A percentile compares a stretch with the other conserved stretches of the same genome.
Conservation (phyloP, 2,797 vertebrate species). For the Anas acuta region DNA sequence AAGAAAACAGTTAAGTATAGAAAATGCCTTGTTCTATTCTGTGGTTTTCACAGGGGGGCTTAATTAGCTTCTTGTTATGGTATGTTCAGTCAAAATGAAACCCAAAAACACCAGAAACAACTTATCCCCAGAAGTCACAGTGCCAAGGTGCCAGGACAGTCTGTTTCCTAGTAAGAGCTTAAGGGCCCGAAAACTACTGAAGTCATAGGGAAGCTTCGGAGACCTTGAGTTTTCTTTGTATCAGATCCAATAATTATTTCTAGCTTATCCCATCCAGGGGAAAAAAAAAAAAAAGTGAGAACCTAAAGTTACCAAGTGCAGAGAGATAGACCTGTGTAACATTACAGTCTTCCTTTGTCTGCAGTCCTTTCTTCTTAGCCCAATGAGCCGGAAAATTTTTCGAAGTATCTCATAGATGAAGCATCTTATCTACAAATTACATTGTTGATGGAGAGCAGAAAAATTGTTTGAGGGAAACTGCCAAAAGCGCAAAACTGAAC, state of each 20-base stretch:
- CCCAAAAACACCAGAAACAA: background rate
- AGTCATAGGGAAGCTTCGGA: background rate
- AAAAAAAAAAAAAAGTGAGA: background rate
- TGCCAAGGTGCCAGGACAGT: accelerated
- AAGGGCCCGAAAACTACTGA: background rate
- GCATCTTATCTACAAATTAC: background rate
- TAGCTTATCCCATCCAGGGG: background rate
- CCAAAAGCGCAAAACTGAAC: slow-evolving; percentile 1
- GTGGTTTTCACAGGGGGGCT: background rate
- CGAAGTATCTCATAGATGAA: background rate
- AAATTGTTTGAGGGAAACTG: background rate
- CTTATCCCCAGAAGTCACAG: background rate
- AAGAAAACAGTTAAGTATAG: background rate
- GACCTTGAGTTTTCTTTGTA: background rate
- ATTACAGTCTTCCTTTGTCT: accelerated
- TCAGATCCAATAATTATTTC: background rate
- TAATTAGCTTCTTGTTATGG: background rate
- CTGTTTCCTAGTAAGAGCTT: accelerated
- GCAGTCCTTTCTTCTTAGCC: background rate
- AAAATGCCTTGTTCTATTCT: background rate
- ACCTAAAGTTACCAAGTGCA: background rate
- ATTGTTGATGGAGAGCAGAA: background rate
- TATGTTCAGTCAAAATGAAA: background rate
- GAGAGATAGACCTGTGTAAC: background rate
- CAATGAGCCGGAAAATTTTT: background rate